Percentiles rank a stretch among this genome's conserved stretches.
Evolutionary conservation across 2,113 vertebrate genomes (phyloP).

Genomic region (Platichthys flesus): DNA sequence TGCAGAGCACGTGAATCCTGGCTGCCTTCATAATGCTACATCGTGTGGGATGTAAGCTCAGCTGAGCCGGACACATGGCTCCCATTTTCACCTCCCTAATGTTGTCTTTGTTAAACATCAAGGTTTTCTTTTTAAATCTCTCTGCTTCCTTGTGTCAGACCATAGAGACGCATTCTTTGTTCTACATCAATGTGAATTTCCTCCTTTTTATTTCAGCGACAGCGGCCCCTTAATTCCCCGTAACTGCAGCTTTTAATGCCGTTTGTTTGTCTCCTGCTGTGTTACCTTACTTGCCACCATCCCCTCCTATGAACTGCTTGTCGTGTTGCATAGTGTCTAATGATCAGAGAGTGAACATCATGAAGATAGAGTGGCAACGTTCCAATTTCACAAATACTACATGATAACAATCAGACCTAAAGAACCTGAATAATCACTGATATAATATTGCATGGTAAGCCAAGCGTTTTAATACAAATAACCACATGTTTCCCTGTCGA

Average conservation of each 20-base stretch:
- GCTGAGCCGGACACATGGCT: conserved; percentile 29
- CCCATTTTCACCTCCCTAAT: conserved; percentile 4
- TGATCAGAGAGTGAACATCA: conserved; percentile 12
- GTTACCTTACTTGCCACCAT: background rate
- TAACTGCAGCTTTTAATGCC: background rate
- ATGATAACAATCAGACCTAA: too few relatives aligned
- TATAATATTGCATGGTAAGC: too few relatives aligned
- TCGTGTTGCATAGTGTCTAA: background rate
- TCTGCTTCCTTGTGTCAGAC: background rate
- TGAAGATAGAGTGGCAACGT: too few relatives aligned
- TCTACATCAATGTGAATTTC: conserved; percentile 22
- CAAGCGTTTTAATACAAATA: too few relatives aligned
- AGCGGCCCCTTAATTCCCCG: too few relatives aligned
- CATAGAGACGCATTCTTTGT: conserved; percentile 5
- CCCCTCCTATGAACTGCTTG: too few relatives aligned
- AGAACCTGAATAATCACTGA: too few relatives aligned
- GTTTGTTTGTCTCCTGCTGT: background rate
- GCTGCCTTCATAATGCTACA: conserved; percentile 45
- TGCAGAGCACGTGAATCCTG: conserved; percentile 26
- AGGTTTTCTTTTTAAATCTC: background rate
- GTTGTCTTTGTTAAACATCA: background rate
- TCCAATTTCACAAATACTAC: too few relatives aligned
- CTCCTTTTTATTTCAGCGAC: background rate
- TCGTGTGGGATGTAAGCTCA: conserved; percentile 12
- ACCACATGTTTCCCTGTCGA: background rate